A percentile compares a stretch with the other conserved stretches of the same genome.
Evolutionary conservation across 2,797 vertebrate genomes (phyloP).

Genomic region (Mormyrops boulengeri): DNA sequence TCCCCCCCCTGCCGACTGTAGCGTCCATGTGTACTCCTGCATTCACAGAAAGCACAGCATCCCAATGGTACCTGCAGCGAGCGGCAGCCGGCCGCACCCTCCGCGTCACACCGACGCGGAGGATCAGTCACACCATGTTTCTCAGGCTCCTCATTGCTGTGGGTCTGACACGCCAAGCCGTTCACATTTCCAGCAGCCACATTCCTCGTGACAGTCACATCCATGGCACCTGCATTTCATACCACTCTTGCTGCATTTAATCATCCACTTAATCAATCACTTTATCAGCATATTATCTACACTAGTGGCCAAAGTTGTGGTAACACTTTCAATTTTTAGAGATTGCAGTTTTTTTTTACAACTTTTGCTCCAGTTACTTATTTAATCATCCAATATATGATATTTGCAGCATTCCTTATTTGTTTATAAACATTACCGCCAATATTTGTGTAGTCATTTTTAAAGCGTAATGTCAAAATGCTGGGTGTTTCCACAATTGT

Average conservation of each 20-base stretch:
- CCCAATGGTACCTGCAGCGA: background rate
- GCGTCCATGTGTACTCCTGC: background rate
- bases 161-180: background rate
- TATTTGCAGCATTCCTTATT: background rate
- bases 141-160: background rate
- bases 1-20: background rate
- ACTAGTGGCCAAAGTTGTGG: background rate
- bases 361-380: background rate
- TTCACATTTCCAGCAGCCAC: background rate
- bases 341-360: background rate
- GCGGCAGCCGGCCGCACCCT: background rate
- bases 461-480: background rate
- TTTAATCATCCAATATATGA: background rate
- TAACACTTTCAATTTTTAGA: background rate
- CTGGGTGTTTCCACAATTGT: background rate
- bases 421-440: background rate
- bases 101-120: background rate
- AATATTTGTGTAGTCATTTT: background rate
- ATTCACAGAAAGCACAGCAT: background rate
- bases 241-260: background rate
- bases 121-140: background rate
- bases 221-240: background rate
- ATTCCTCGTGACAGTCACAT: background rate
- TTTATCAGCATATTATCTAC: background rate
- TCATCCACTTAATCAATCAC: background rate